A percentile compares a stretch with the other conserved stretches of the same genome.
phyloP scores from a whole-genome alignment of 2,888 invertebrate genomes.

The Allophyes oxyacanthae region DNA sequence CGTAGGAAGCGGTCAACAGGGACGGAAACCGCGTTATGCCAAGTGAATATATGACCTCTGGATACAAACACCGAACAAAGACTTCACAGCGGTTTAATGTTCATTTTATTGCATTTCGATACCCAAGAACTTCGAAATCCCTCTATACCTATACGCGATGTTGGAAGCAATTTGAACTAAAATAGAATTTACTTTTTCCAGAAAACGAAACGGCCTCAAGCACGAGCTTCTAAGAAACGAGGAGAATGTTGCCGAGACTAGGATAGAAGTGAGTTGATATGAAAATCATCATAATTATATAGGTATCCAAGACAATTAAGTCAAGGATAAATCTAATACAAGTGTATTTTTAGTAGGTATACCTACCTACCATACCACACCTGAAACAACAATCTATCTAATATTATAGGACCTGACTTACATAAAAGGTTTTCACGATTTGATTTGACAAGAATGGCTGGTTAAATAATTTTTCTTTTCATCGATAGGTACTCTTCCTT shows the following conservation, averaged over 20 bases:
- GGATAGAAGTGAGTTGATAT: conserved; percentile 78
- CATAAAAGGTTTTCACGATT: no score
- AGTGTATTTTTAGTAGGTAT: no score
- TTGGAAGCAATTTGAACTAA: conserved; percentile 21
- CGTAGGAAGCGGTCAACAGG: conserved; percentile 82
- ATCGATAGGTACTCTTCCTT: no score
- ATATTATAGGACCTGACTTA: no score
- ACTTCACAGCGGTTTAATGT: conserved; percentile 49
- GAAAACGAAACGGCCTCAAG: conserved; percentile 83
- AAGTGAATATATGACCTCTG: conserved; percentile 50
- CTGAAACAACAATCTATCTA: no score
- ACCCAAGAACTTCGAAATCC: conserved; percentile 24
- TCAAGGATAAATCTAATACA: no score
- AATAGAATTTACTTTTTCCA: conserved; percentile 64
- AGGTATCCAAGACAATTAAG: no score
- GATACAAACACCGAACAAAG: conserved; percentile 57
- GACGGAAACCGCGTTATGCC: conserved; percentile 68
- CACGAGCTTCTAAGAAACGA: conserved; percentile 84
- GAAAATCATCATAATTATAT: no score
- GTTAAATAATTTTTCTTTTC: no score
- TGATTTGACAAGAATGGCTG: no score
- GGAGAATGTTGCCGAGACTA: conserved; percentile 82
- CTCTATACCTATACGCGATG: conserved; percentile 2
- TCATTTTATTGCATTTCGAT: conserved; percentile 55
- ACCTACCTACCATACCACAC: no score